Evolutionary conservation across 2,113 vertebrate species (phyloP).

Genomic region (Antigone vipio): DNA sequence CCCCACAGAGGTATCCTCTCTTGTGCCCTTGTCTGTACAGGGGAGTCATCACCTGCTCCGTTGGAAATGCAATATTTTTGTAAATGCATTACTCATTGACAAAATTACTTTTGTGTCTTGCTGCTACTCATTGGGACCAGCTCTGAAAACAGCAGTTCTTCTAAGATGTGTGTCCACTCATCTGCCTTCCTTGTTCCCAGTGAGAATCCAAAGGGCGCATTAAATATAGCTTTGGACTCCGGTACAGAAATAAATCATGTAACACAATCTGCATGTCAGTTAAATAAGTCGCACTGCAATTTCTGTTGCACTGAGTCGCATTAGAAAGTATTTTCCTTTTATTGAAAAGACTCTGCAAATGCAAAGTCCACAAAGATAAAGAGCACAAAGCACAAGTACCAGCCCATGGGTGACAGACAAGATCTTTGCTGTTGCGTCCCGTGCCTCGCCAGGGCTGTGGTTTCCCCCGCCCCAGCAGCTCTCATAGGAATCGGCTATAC

Average conservation of each 20-base stretch:
- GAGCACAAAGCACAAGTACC: accelerated
- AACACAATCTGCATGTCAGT: not conserved
- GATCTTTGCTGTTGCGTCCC: not conserved
- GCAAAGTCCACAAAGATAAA: not conserved
- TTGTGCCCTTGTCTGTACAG: not conserved
- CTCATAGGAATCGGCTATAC: accelerated
- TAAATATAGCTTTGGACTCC: not conserved
- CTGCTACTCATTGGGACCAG: not conserved
- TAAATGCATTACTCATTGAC: not conserved
- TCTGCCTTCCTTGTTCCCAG: not conserved
- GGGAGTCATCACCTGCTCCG: not conserved
- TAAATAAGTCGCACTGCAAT: not conserved
- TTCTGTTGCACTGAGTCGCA: not conserved
- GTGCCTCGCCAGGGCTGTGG: not conserved
- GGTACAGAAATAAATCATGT: not conserved
- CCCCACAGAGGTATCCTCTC: not conserved
- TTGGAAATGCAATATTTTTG: not conserved
- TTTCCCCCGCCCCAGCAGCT: not conserved
- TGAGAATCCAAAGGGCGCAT: not conserved
- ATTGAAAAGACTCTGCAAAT: not conserved
- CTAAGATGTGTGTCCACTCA: not conserved
- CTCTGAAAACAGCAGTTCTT: not conserved
- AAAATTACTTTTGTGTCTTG: not conserved
- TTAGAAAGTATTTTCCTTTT: not conserved
- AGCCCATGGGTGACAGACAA: not conserved